Evolutionary conservation across 2,888 invertebrate genomes (phyloP).

Genomic region (Helicoverpa assulta): DNA sequence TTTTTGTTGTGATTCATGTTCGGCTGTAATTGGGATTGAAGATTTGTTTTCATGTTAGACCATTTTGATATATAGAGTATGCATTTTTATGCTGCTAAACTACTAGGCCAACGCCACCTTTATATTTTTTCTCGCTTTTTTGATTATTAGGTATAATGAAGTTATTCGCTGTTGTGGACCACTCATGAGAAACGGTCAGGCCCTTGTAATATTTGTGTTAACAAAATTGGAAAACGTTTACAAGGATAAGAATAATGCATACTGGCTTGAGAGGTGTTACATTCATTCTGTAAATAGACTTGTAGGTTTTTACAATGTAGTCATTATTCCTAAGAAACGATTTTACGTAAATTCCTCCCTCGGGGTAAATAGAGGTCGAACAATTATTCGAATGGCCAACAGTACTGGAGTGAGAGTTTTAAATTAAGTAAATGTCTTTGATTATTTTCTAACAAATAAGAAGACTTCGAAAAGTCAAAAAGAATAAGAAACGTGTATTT

Average conservation of each 20-base stretch:
- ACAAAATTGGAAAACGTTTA: no score
- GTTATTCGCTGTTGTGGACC: no score
- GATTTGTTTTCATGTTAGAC: neutral
- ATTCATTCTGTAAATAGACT: neutral
- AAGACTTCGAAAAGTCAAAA: no score
- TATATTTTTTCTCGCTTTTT: no score
- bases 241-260: no score
- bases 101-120: no score
- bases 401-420: neutral
- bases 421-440: neutral
- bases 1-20: constrained; percentile 9
- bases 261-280: no score
- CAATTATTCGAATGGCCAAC: constrained; percentile 1
- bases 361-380: constrained; percentile 1
- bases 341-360: neutral
- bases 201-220: no score
- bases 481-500: no score
- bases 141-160: no score
- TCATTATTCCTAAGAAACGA: neutral
- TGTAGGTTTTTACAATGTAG: neutral
- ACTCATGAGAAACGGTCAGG: no score
- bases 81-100: no score
- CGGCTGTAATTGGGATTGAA: neutral
- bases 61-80: neutral
- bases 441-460: neutral